These are phyloP conservation scores for Shinisaurus crocodilurus DNA, from an alignment of 2,113 vertebrate genomes.

Conservation along the genomic window DNA sequence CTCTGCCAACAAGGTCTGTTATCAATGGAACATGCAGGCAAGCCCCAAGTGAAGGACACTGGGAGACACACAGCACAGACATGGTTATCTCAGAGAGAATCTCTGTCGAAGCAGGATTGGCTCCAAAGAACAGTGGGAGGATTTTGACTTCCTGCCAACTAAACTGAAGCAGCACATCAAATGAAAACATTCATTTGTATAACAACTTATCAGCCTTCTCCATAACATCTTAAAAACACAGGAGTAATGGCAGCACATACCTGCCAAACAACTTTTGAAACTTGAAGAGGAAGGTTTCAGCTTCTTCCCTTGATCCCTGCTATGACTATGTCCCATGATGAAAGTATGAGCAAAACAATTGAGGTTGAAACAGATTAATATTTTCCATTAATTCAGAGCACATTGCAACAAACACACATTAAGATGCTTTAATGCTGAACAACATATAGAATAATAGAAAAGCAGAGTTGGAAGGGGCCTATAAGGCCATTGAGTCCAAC, in stretches of 20 bases:
- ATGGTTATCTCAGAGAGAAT: slow-evolving; percentile 23
- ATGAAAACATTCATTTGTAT: too few species aligned
- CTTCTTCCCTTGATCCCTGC: not conserved
- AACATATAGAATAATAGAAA: not conserved
- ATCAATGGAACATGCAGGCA: slow-evolving; percentile 43
- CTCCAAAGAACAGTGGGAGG: not conserved
- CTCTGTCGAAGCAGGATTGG: not conserved
- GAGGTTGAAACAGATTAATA: not conserved
- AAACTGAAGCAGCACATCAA: not conserved
- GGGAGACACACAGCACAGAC: slow-evolving; percentile 17
- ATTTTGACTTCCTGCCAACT: not conserved
- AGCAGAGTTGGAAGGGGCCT: too few species aligned
- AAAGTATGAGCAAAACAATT: not conserved
- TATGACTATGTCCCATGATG: not conserved
- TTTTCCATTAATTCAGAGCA: not conserved
- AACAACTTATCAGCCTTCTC: not conserved
- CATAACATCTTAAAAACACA: not conserved
- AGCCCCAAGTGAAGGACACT: slow-evolving; percentile 55
- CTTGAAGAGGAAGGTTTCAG: not conserved
- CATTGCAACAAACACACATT: not conserved
- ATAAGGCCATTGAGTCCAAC: too few species aligned
- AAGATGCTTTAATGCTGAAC: not conserved
- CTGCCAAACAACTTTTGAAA: not conserved
- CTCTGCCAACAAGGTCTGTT: slow-evolving; percentile 49
- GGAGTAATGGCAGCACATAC: not conserved